A percentile compares a stretch with the other conserved stretches of the same genome.
These are phyloP conservation scores for Augiades crinisus DNA, from an alignment of 2,888 invertebrate species.

Conservation along the genomic window DNA sequence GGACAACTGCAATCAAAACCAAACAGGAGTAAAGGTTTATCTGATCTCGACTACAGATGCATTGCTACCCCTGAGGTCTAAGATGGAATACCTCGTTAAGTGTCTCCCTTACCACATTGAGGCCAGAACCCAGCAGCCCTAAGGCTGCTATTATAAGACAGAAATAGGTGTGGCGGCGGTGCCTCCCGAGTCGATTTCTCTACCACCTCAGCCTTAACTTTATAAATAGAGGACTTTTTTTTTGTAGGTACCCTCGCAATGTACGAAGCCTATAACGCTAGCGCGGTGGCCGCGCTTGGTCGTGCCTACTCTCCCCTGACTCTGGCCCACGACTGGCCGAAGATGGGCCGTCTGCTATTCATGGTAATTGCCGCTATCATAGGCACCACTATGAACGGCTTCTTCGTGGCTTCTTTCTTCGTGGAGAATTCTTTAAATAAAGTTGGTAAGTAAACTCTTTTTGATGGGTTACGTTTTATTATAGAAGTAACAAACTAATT, in stretches of 20 bases:
- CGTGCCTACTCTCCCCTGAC: slow-evolving; percentile 81
- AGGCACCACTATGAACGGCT: slow-evolving; percentile 48
- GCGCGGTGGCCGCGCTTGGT: neutral
- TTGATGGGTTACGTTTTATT: neutral
- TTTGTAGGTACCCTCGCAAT: neutral
- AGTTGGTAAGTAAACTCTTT: slow-evolving; percentile 39
- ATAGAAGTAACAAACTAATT: too few species aligned
- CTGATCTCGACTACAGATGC: too few species aligned
- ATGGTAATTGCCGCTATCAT: slow-evolving; percentile 34
- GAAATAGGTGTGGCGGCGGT: too few species aligned
- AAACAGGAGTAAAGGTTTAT: too few species aligned
- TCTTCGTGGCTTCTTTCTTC: slow-evolving; percentile 52
- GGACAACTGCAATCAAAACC: too few species aligned
- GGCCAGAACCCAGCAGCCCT: too few species aligned
- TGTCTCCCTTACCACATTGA: too few species aligned
- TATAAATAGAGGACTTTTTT: neutral
- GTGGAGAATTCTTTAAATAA: slow-evolving; percentile 40
- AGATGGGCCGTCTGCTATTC: slow-evolving; percentile 83
- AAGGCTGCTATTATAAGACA: too few species aligned
- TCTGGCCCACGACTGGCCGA: slow-evolving; percentile 85
- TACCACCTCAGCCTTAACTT: too few species aligned
- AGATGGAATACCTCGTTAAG: too few species aligned
- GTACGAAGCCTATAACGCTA: neutral
- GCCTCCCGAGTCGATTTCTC: too few species aligned
- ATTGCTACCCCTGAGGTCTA: too few species aligned